Evolutionary conservation across 2,797 vertebrate genomes (phyloP), one percentile per base, ranked within the genome.

Genomic region (Parambassis ranga): DNA sequence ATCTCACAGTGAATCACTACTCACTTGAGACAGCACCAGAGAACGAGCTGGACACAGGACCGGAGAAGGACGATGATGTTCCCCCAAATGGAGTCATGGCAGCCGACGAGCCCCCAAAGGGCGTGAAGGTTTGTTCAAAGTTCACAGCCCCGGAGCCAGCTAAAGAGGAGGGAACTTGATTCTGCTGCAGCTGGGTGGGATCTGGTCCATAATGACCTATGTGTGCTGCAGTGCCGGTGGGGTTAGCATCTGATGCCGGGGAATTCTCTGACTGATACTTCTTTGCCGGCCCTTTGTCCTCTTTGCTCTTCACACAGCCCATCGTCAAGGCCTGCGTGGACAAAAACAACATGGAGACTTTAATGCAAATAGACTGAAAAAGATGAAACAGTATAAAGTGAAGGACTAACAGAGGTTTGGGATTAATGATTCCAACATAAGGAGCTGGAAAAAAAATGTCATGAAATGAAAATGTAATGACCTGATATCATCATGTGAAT

Each of bases 251-350:
- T 1, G 94, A 89, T 56, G 87, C 89, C 4, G 91, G 76, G 60
- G 91, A 69, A 48, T 86, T 94, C 52, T 97, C 96, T 7, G 92
- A 85, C 79, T 93, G 92, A 43, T 95, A 96, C 81, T 98, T 96
- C 90, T 95, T 93, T 2, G 90, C 30, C 23, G 94, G 91, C 81
- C 93, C 92, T 92, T 98, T 98, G 87, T 95, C 93, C 87, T 96
- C 93, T 88, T 98, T 98, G 89, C 96, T 98, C 92, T 96, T 95
- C 74, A 98, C 92, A 83, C 96, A 98, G 87, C 96, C 96, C 96
- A 98, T 98, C 50, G 86, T 90, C 77, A 86, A 80, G 82, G 74
- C 91, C 82, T 72, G 65, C 63, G 49, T 92, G 71, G 30, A 82
- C 47, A 75, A 55, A 80, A 31, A 64, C 19, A 49, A 56, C 53